Evolutionary conservation across 2,888 invertebrate genomes (phyloP), one percentile per base, ranked within the genome.

Genomic region (Tuberolachnus salignus): DNA sequence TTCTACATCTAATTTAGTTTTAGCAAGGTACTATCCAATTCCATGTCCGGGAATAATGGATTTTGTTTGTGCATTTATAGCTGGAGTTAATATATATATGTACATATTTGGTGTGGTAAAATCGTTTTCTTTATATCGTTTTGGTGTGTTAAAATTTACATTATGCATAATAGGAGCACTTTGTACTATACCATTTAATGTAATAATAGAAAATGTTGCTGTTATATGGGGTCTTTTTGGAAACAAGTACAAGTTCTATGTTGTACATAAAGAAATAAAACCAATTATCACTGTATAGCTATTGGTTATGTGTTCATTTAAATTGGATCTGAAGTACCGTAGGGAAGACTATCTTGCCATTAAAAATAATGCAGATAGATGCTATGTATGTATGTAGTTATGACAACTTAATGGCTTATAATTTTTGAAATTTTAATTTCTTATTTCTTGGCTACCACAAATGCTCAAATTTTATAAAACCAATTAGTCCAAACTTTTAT

Each of bases 81-180:
- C 93, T 82, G 96, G 94, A 81, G 93, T 97, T 80, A 97, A 94
- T 86, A 93, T 97, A 84, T 98, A 98, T 86, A 97, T 98, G 97
- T 98, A 97, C 86, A 91, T 97, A 82, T 98, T 97, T 86, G 98
- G 98, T 82, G 97, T 97, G n/a, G 90, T 97, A 73, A 97, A 97
- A 86, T 97, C 97, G 78, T 97, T 98, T 85, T 94, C 95, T 26
- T 87, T 95, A 51, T 92, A 94, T 86, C 91, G 95, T 84, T 92
- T 94, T 85, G 96, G 97, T 14, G 86, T 93, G 81, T 84, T 92
- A 57, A 90, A 92, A 85, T 94, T 95, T 85, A 84, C 91, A 80
- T 86, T 94, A 80, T 94, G 94, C 85, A 90, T 96, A 81, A 88
- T 91, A 81, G 97, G 95, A 61, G 95, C 96, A 6, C 87, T 97